Evolutionary conservation across 53 echinoderm and acorn worm species (phyloP), one percentile per base, ranked within the genome.

Genomic region (Pentamera pediparva): DNA sequence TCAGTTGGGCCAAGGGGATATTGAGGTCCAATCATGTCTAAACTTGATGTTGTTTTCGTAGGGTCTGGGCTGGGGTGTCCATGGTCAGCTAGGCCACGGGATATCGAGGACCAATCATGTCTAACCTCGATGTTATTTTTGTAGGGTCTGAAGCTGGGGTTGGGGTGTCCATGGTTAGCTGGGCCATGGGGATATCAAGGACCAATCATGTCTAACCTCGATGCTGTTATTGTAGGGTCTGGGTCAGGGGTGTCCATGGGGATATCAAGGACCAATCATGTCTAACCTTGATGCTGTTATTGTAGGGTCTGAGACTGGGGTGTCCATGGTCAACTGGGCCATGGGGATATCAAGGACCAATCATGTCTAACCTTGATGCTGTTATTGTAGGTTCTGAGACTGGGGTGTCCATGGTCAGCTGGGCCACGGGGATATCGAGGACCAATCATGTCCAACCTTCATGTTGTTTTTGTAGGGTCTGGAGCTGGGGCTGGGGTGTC

Each of bases 321-420:
- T n/a, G n/a, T n/a, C n/a, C n/a, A n/a, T 54, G 94, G 94, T 25
- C 94, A 94, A 78, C 82, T 94, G 2, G 94, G 94, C 10, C 90
- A 87, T n/a, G n/a, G n/a, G n/a, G n/a, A n/a, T n/a, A n/a, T n/a
- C n/a, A 87, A 90, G 43, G 90, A 94, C 74, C 82, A 90, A 26
- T 60, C 82, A 40, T 48, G 79, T 77, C 94, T 90, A n/a, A n/a
- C n/a, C n/a, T n/a, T n/a, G n/a, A n/a, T 48, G 6, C 29, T 48
- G 26, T 57, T 2, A 26, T 51, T 39, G 36, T 56, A 93, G 94
- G 51, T 62, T 94, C 5, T 94, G 69, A 69, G 90, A 85, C 69
- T 94, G 94, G 94, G 94, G 94, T 26, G 94, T 90, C 12, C 94
- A 94, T 54, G 94, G 94, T 25, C 94, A 94, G 80, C 82, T 94